Percentiles rank a stretch among this genome's conserved stretches.
phyloP scores from a whole-genome alignment of 2,113 vertebrate species.

The Passer montanus region DNA sequence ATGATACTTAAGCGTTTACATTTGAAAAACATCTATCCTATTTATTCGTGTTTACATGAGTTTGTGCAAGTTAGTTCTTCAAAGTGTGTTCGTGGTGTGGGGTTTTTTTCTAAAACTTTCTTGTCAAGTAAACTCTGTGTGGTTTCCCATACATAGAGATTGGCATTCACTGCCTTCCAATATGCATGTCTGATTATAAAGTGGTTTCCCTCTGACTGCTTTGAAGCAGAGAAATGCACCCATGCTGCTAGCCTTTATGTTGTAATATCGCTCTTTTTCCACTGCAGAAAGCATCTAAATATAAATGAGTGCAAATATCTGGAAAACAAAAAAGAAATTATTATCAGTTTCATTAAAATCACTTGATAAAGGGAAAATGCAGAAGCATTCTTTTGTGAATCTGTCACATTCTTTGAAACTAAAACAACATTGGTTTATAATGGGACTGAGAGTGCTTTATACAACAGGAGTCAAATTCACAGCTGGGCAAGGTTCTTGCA shows the following conservation, averaged over 20 bases:
- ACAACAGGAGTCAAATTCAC: background rate
- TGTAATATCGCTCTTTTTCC: background rate
- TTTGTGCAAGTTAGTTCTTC: background rate
- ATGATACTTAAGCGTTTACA: background rate
- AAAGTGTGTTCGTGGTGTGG: background rate
- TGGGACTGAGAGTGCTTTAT: background rate
- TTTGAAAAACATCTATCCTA: background rate
- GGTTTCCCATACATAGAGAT: accelerated
- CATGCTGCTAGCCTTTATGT: background rate
- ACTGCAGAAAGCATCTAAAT: background rate
- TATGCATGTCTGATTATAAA: background rate
- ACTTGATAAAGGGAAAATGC: background rate
- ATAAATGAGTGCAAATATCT: background rate
- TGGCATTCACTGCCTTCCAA: background rate
- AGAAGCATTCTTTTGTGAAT: background rate
- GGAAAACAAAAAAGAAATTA: background rate
- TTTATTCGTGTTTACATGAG: background rate
- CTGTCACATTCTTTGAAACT: background rate
- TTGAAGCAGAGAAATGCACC: background rate
- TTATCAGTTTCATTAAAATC: background rate
- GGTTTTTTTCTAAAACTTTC: background rate
- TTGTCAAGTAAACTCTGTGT: background rate
- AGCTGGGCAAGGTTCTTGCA: background rate
- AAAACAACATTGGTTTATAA: background rate
- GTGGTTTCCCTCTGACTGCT: background rate